Evolutionary conservation across 2,797 vertebrate genomes (phyloP), one percentile per base, ranked within the genome.

Genomic region (Saguinus oedipus): DNA sequence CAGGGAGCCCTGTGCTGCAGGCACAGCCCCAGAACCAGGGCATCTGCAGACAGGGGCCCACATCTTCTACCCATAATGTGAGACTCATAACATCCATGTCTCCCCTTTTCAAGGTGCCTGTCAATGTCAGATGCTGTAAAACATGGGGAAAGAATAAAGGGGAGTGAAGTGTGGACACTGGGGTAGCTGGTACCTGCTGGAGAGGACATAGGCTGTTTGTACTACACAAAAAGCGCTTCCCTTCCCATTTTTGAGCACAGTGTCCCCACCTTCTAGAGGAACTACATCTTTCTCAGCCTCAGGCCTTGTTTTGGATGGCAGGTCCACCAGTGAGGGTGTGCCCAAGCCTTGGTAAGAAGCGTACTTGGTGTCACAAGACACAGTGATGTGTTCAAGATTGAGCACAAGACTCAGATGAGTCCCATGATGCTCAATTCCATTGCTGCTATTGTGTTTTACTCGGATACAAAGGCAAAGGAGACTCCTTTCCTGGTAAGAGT

Each of bases 1-100:
- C 46, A 7, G 57, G 10, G 36, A 82, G 50, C 14, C 7, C n/a
- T 12, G 1, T 8, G 17, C 42, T 82, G 48, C 53, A 4, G 42
- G 27, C 68, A 22, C 6, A 22, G 7, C 2, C 7, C 8, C 0
- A 10, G 59, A 53, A 42, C n/a, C 0, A 0, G 48, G 88, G 36
- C 24, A 9, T 36, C 7, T 15, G n/a, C 5, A 81, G 11, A n/a
- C 13, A 39, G 46, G 27, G 61, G n/a, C 10, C 46, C n/a, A 74
- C 33, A 6, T 48, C 59, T n/a, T 48, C 70, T 42, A 78, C 30
- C 20, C 39, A 39, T 26, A 15, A 74, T 8, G 8, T 20, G 46
- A 93, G 4, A 27, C 17, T 42, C 19, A 24, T 53, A 17, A 61
- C 13, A 57, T 3, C 44, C 44, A 9, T 0, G 0, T 57, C 55